These are phyloP conservation scores for Creontiades dilutus DNA, from an alignment of 2,888 invertebrate genomes.

Conservation along the genomic window DNA sequence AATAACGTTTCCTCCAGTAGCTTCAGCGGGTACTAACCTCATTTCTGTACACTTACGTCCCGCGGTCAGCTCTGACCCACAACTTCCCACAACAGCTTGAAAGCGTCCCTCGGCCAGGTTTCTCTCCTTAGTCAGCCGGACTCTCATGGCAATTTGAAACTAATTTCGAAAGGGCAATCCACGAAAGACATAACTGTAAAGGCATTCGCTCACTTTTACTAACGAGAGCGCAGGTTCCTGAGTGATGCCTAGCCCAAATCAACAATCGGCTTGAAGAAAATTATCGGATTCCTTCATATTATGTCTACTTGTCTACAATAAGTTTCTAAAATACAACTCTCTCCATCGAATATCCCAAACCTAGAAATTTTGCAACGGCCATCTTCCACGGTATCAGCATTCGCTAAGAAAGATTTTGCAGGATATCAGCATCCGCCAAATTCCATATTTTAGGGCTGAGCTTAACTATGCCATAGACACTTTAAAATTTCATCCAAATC, in stretches of 20 bases:
- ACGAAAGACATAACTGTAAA: slow-evolving; percentile 9
- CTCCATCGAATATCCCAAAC: too few relatives aligned
- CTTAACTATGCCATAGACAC: too few relatives aligned
- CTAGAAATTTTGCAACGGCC: too few relatives aligned
- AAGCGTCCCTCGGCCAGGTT: slow-evolving; percentile 18
- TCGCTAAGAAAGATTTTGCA: too few relatives aligned
- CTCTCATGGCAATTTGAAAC: slow-evolving; percentile 23
- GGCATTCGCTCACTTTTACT: background rate
- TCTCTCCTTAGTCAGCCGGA: slow-evolving; percentile 26
- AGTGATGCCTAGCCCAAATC: background rate
- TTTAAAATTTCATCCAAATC: too few relatives aligned
- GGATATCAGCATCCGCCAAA: too few relatives aligned
- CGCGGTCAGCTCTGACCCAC: slow-evolving; percentile 26
- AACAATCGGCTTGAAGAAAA: too few relatives aligned
- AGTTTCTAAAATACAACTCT: too few relatives aligned
- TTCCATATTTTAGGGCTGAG: too few relatives aligned
- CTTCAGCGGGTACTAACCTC: slow-evolving; percentile 9
- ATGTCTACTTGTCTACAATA: too few relatives aligned
- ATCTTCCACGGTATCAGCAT: too few relatives aligned
- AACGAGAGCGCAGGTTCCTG: background rate
- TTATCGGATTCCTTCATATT: too few relatives aligned
- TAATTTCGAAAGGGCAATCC: slow-evolving; percentile 24
- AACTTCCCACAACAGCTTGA: slow-evolving; percentile 30
- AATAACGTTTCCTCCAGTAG: background rate
- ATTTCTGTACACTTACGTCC: background rate